Percentiles rank a stretch among this genome's conserved stretches.
Conservation (phyloP, 2,888 invertebrate species). For the Ochropleura leucogaster region DNA sequence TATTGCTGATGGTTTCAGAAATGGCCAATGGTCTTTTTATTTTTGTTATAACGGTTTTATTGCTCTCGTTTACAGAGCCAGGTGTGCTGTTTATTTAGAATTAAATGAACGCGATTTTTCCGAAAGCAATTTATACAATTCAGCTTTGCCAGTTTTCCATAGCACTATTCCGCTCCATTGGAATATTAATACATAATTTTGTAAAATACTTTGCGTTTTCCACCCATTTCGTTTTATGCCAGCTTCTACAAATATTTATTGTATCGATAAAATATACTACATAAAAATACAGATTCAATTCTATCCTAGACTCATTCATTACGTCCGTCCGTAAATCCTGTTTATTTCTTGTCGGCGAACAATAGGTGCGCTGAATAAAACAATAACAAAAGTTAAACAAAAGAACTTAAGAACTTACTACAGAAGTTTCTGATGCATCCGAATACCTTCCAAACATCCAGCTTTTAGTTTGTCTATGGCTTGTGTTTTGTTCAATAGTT, state of each 20-base stretch:
- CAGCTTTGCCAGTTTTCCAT: slow-evolving; percentile 16
- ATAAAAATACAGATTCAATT: slow-evolving; percentile 43
- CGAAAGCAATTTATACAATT: slow-evolving; percentile 20
- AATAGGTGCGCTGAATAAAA: slow-evolving; percentile 50
- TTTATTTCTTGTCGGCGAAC: slow-evolving; percentile 54
- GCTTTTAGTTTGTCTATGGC: slow-evolving; percentile 76
- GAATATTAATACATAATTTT: slow-evolving; percentile 19
- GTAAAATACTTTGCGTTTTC: slow-evolving; percentile 15
- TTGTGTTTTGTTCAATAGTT: slow-evolving; percentile 66
- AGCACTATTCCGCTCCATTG: slow-evolving; percentile 9
- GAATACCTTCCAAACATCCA: slow-evolving; percentile 80
- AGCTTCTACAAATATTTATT: slow-evolving; percentile 6
- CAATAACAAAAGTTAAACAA: slow-evolving; percentile 54
- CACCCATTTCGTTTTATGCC: neutral
- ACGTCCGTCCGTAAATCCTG: slow-evolving; percentile 52
- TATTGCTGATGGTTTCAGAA: slow-evolving; percentile 25
- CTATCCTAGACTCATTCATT: slow-evolving; percentile 42
- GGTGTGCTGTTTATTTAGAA: slow-evolving; percentile 30
- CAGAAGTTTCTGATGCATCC: slow-evolving; percentile 83
- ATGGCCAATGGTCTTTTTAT: slow-evolving; percentile 7
- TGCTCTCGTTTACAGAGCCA: slow-evolving; percentile 17
- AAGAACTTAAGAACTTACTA: slow-evolving; percentile 78
- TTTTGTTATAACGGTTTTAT: slow-evolving; percentile 15
- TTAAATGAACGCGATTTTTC: slow-evolving; percentile 29
- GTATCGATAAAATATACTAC: slow-evolving; percentile 30